A percentile compares a stretch with the other conserved stretches of the same genome.
These are phyloP conservation scores for Drosophila cardini DNA, from an alignment of 1,140 invertebrate species.

Conservation along the genomic window DNA sequence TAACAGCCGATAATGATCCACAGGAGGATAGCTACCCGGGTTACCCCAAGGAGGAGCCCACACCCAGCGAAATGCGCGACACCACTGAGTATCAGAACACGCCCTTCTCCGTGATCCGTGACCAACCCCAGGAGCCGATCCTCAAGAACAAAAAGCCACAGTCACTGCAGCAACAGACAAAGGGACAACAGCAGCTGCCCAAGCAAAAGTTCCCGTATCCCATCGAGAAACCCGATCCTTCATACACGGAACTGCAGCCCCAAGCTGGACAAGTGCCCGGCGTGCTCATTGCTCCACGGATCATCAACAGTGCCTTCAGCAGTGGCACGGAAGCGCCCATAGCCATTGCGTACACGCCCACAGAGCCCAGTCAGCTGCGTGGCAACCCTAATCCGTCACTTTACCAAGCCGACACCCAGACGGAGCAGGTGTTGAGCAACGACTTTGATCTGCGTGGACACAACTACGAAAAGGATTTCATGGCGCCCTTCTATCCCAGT, in stretches of 20 bases:
- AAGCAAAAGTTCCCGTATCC: constrained; percentile 88
- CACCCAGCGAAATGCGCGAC: constrained; percentile 40
- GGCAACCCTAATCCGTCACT: constrained; percentile 34
- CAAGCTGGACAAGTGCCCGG: constrained; percentile 45
- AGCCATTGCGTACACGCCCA: constrained; percentile 86
- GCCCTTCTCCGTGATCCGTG: constrained; percentile 82
- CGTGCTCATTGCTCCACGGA: constrained; percentile 67
- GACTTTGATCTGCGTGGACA: constrained; percentile 80
- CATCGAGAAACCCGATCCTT: constrained; percentile 86
- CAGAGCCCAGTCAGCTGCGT: constrained; percentile 73
- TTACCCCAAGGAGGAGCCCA: constrained; percentile 85
- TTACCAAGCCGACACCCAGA: constrained; percentile 55
- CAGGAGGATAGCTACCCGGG: constrained; percentile 82
- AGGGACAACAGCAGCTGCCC: constrained; percentile 56
- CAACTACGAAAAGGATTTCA: constrained; percentile 86
- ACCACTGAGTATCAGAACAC: constrained; percentile 79
- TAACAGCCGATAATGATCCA: constrained; percentile 81
- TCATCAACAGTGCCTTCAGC: constrained; percentile 68
- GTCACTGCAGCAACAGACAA: constrained; percentile 74
- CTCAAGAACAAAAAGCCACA: constrained; percentile 85
- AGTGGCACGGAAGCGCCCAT: constrained; percentile 85
- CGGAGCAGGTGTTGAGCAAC: constrained; percentile 61
- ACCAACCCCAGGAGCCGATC: constrained; percentile 85
- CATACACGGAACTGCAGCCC: constrained; percentile 61
- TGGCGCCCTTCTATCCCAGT: constrained; percentile 90